A percentile compares a stretch with the other conserved stretches of the same genome.
Conservation (phyloP, 1,140 invertebrate genomes). For the Drosophila trapezifrons region DNA sequence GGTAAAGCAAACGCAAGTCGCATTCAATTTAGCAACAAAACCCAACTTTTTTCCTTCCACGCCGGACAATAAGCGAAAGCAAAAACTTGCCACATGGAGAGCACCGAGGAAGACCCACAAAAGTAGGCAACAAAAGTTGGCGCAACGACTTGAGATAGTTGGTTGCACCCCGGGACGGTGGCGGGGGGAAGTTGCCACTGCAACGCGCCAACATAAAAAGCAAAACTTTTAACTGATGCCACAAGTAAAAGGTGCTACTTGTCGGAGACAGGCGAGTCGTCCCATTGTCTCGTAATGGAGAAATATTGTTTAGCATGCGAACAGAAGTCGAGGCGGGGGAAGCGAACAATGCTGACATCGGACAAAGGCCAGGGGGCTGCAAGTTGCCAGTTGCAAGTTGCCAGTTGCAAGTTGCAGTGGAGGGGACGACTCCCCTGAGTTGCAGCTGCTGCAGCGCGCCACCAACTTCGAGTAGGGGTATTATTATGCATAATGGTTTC, state of each 20-base stretch:
- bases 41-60: slow-evolving; percentile 53
- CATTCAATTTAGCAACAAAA: slow-evolving; percentile 79
- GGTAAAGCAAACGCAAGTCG: slow-evolving; percentile 62
- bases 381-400: slow-evolving; percentile 10
- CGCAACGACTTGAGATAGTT: slow-evolving; percentile 61
- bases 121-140: slow-evolving; percentile 62
- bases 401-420: neutral
- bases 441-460: slow-evolving; percentile 39
- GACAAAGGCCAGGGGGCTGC: slow-evolving; percentile 15
- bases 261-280: slow-evolving; percentile 50
- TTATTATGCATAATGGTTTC: slow-evolving; percentile 80
- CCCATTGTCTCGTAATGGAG: slow-evolving; percentile 78
- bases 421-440: slow-evolving; percentile 5
- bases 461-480: slow-evolving; percentile 25
- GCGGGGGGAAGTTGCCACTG: slow-evolving; percentile 48
- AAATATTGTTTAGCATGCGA: slow-evolving; percentile 76
- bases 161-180: slow-evolving; percentile 14
- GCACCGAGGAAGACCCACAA: slow-evolving; percentile 22
- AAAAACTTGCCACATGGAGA: slow-evolving; percentile 55
- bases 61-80: slow-evolving; percentile 70
- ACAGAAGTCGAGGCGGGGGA: slow-evolving; percentile 21
- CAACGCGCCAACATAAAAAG: slow-evolving; percentile 73
- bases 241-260: slow-evolving; percentile 80
- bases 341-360: slow-evolving; percentile 30
- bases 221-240: slow-evolving; percentile 77